Evolutionary conservation across 2,797 vertebrate species (phyloP).

Genomic region (Pterois miles): DNA sequence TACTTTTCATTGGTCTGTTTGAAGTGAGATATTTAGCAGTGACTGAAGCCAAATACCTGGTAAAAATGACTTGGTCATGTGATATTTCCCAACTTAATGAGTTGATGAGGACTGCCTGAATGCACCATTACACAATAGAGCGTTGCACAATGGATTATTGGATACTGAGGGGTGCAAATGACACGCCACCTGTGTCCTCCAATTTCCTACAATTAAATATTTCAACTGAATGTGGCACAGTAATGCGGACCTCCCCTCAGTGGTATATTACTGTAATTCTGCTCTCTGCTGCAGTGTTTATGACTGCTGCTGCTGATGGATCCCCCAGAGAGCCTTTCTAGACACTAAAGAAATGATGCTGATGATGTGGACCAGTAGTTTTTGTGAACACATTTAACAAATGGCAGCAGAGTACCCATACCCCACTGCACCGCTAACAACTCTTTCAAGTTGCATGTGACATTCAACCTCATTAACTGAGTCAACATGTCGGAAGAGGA

Average conservation of each 20-base stretch:
- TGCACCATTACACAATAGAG: not conserved
- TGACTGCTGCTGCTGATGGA: not conserved
- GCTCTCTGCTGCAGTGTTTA: conserved; percentile 9
- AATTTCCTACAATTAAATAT: not conserved
- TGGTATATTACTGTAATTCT: not conserved
- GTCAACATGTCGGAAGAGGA: not conserved
- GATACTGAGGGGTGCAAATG: not conserved
- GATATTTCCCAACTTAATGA: not conserved
- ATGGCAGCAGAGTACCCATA: not conserved
- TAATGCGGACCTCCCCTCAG: not conserved
- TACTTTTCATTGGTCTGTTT: not conserved
- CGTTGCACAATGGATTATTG: not conserved
- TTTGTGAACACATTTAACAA: conserved; percentile 6
- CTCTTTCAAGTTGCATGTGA: conserved; percentile 1
- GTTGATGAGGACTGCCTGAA: not conserved
- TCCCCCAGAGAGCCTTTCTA: not conserved
- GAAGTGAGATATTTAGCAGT: not conserved
- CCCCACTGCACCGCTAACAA: not conserved
- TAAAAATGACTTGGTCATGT: not conserved
- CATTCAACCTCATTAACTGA: conserved; percentile 11
- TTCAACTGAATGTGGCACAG: not conserved
- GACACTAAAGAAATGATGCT: not conserved
- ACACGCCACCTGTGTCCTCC: not conserved
- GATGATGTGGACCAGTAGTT: conserved; percentile 6
- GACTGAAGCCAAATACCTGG: not conserved